Conservation (phyloP, 2,888 invertebrate species). For the Deroplatys truncata region DNA sequence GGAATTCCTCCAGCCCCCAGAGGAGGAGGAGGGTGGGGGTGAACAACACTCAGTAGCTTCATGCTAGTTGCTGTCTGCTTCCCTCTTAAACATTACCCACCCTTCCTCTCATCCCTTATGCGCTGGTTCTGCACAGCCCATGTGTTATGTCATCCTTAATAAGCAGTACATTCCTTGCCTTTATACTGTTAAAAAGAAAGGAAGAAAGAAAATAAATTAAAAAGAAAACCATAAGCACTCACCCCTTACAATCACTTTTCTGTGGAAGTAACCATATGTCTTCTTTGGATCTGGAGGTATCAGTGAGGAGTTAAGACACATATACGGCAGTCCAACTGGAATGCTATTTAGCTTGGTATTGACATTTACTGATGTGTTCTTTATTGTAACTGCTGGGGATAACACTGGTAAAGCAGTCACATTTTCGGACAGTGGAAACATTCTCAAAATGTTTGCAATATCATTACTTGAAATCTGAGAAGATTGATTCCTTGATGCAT, state of each 20-base stretch:
- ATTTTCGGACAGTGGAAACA: constrained; percentile 32
- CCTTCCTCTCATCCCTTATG: no score
- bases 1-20: no score
- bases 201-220: not conserved
- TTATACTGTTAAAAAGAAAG: no score
- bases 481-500: not conserved
- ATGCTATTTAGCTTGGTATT: constrained; percentile 27
- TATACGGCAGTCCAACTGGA: constrained; percentile 44
- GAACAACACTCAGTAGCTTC: no score
- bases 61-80: no score
- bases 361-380: not conserved
- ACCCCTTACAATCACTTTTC: constrained; percentile 65
- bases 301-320: constrained; percentile 57
- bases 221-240: constrained; percentile 34
- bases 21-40: no score
- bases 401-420: constrained; percentile 34
- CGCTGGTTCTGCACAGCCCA: no score
- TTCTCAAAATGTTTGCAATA: not conserved
- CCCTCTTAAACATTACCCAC: no score
- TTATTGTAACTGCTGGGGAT: constrained; percentile 29
- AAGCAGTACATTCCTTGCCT: not conserved
- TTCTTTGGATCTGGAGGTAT: constrained; percentile 62
- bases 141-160: no score
- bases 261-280: constrained; percentile 69
- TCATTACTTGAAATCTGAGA: constrained; percentile 14